Base-by-base conservation (phyloP, 2,113 vertebrate genomes). In the Cyrtonyx montezumae region DNA sequence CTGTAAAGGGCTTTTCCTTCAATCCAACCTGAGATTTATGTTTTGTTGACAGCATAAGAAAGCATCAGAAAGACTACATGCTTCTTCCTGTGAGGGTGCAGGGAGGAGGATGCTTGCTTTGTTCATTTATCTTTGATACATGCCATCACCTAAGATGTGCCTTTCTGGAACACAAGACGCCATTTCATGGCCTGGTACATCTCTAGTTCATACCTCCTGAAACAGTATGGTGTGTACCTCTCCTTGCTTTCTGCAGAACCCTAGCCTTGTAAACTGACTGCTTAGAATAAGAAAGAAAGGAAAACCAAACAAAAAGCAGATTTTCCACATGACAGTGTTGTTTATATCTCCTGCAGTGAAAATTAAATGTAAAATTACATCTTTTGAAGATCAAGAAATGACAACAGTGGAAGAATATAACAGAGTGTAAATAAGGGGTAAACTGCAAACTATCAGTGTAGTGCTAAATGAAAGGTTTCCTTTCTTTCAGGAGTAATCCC, bases 311-410 rank as follows among this genome's bases (percentile, higher is more conserved):
- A 36, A 30, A 66, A 17, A 67, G 30, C 14, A 46, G 26, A 7
- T 13, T 91, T 78, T 87, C 25, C 22, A 53, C 4, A 6, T 45
- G 55, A 22, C 30, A 28, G 4, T 42, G 23, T 23, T 71, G 36
- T 30, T 90, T 30, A 7, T 58, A 25, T 58, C 4, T 18, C 40
- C 40, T 65, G 7, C 19, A 13, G 32, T 66, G 70, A 81, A 79
- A 91, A 91, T 71, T 40, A 89, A 79, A 58, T 58, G 36, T 82
- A 73, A 79, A 95, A 82, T 84, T 25, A 16, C 14, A 13, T 65
- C 8, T 87, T 94, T 63, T 84, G 78, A 66, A 84, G 67, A 84
- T 34, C 11, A 61, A 88, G 65, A 83, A 75, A 40, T 48, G 43
- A 37, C 77, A 65, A 65, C 3, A 25, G 26, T 17, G 22, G 23